phyloP scores from a whole-genome alignment of 2,888 invertebrate genomes.

The Lordiphosa fenestrarum region DNA sequence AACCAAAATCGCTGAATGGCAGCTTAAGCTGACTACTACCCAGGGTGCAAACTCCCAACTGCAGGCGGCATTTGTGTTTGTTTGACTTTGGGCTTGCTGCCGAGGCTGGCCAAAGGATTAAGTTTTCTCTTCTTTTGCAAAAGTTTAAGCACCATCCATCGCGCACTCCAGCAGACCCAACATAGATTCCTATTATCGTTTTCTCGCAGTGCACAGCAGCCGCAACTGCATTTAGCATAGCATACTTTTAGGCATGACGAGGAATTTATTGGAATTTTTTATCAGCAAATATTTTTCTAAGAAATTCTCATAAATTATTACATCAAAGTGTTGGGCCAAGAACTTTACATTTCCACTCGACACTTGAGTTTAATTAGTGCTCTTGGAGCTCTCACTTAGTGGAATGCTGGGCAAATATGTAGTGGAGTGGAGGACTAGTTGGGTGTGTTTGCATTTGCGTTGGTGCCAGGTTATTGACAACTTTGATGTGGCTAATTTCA shows the following conservation, averaged over 20 bases:
- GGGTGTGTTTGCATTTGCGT: constrained; percentile 7
- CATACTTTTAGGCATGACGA: constrained; percentile 64
- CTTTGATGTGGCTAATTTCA: constrained; percentile 58
- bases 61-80: constrained; percentile 53
- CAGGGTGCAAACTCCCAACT: constrained; percentile 7
- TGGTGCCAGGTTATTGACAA: constrained; percentile 20
- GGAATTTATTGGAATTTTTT: constrained; percentile 40
- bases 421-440: constrained; percentile 5
- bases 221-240: constrained; percentile 45
- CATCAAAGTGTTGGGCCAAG: constrained; percentile 31
- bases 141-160: constrained; percentile 44
- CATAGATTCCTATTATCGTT: constrained; percentile 62
- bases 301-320: constrained; percentile 38
- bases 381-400: constrained; percentile 15
- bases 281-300: constrained; percentile 42
- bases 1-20: constrained; percentile 53
- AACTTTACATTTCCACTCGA: constrained; percentile 28
- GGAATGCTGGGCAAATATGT: constrained; percentile 18
- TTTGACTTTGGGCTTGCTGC: constrained; percentile 68
- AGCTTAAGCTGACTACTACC: too few relatives aligned
- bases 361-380: constrained; percentile 39
- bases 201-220: constrained; percentile 32
- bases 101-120: constrained; percentile 60
- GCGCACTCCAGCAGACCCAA: constrained; percentile 8
- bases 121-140: constrained; percentile 47